Evolutionary conservation across 1,140 invertebrate genomes (phyloP).

Genomic region (Drosophila biarmipes): DNA sequence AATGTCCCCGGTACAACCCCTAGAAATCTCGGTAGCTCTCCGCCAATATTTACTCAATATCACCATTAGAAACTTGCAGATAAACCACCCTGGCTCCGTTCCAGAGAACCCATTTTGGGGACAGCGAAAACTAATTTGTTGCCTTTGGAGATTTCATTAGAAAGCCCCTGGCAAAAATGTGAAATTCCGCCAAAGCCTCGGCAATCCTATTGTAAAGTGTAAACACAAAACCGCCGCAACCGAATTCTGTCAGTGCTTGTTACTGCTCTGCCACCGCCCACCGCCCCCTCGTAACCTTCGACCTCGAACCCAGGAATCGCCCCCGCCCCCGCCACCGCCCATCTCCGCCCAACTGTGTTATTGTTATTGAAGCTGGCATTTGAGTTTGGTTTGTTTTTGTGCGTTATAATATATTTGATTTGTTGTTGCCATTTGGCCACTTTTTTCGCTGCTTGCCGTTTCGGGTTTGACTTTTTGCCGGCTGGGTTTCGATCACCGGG

Average conservation of each 20-base stretch:
- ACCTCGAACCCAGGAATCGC: background rate
- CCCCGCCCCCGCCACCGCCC: background rate
- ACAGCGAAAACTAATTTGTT: conserved; percentile 56
- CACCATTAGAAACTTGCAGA: conserved; percentile 17
- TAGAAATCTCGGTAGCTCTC: background rate
- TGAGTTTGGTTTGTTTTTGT: conserved; percentile 80
- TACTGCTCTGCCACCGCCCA: conserved; percentile 19
- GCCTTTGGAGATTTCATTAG: conserved; percentile 61
- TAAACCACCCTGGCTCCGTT: conserved; percentile 14
- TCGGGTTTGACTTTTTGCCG: conserved; percentile 72
- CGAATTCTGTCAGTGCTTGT: conserved; percentile 68
- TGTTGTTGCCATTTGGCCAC: conserved; percentile 70
- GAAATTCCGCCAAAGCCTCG: conserved; percentile 57
- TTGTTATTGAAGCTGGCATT: conserved; percentile 77
- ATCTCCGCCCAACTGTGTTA: conserved; percentile 50
- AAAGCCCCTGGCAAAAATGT: conserved; percentile 46
- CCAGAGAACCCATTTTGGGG: conserved; percentile 37
- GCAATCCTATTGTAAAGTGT: conserved; percentile 74
- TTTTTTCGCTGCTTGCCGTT: conserved; percentile 46
- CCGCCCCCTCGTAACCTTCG: conserved; percentile 3
- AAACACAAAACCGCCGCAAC: conserved; percentile 81
- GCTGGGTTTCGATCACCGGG: conserved; percentile 63
- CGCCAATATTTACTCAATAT: conserved; percentile 46
- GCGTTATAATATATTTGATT: conserved; percentile 81
- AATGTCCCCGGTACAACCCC: background rate